Percentiles rank a stretch among this genome's conserved stretches.
Evolutionary conservation across 2,113 vertebrate species (phyloP).

Genomic region (Corythoichthys haematopterus): DNA sequence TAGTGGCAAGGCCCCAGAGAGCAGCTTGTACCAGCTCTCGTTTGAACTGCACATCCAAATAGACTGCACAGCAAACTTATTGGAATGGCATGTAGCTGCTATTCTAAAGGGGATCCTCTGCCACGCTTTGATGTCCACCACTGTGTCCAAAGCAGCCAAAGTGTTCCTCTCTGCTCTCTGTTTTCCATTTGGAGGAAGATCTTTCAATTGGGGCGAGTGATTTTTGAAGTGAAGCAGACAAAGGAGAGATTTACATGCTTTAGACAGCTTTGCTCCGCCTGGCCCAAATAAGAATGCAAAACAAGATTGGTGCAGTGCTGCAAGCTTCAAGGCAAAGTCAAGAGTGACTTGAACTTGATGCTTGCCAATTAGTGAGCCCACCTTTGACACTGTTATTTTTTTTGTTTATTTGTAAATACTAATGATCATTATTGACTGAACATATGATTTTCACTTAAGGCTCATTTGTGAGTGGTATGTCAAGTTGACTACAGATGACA

Average conservation of each 20-base stretch:
- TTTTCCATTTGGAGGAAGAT: conserved; percentile 56
- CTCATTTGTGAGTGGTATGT: background rate
- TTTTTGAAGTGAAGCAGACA: conserved; percentile 56
- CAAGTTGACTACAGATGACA: background rate
- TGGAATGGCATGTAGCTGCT: conserved; percentile 72
- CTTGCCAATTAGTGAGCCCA: background rate
- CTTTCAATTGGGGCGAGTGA: conserved; percentile 41
- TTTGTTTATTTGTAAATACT: background rate
- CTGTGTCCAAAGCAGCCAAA: conserved; percentile 59
- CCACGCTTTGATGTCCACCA: conserved; percentile 64
- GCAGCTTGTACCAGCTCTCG: conserved; percentile 55
- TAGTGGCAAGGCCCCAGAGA: conserved; percentile 57
- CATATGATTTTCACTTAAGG: background rate
- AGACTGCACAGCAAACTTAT: conserved; percentile 51
- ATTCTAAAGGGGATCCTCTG: conserved; percentile 66
- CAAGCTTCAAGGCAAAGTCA: background rate
- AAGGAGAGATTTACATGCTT: conserved; percentile 53
- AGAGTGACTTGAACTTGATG: background rate
- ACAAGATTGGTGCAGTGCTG: conserved; percentile 9
- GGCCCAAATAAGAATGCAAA: conserved; percentile 11
- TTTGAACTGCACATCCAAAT: conserved; percentile 70
- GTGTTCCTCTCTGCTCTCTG: conserved; percentile 46
- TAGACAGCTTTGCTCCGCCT: conserved; percentile 37
- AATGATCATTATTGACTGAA: background rate
- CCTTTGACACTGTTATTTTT: background rate